These are phyloP conservation scores for Magallana nippona DNA, from an alignment of 2,888 invertebrate species.

Conservation along the genomic window DNA sequence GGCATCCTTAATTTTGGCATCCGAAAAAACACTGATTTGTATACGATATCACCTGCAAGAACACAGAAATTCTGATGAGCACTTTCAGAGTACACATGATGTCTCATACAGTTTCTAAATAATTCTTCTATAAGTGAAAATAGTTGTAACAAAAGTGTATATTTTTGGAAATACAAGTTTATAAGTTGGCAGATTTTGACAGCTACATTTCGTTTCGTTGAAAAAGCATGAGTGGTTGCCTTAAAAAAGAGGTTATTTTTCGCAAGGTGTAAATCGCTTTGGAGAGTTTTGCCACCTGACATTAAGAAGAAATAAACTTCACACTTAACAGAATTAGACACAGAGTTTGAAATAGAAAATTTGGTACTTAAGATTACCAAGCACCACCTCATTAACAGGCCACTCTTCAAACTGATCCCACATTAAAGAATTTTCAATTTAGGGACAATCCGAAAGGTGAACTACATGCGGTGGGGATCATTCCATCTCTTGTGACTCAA, in stretches of 20 bases:
- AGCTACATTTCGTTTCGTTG: too few species aligned
- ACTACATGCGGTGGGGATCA: neutral
- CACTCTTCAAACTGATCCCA: conserved; percentile 5
- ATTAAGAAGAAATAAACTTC: neutral
- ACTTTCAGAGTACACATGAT: neutral
- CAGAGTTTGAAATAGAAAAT: conserved; percentile 28
- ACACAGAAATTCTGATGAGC: neutral
- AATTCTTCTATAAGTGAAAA: neutral
- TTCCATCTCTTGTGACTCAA: conserved; percentile 13
- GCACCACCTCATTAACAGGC: conserved; percentile 3
- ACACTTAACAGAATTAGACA: conserved; percentile 18
- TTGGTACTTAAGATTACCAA: conserved; percentile 24
- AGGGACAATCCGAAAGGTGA: conserved; percentile 19
- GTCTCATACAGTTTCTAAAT: neutral
- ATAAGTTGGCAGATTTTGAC: too few species aligned
- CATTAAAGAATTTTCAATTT: conserved; percentile 28
- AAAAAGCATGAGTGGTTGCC: too few species aligned
- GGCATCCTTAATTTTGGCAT: conserved; percentile 68
- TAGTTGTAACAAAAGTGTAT: neutral
- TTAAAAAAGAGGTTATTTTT: neutral
- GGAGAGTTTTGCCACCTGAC: conserved; percentile 4
- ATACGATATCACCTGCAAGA: conserved; percentile 36
- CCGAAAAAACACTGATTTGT: conserved; percentile 66
- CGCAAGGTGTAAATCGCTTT: neutral
- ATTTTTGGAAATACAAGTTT: neutral